Evolutionary conservation across 2,888 invertebrate genomes (phyloP), one percentile per base, ranked within the genome.

Genomic region (Apeira syringaria): DNA sequence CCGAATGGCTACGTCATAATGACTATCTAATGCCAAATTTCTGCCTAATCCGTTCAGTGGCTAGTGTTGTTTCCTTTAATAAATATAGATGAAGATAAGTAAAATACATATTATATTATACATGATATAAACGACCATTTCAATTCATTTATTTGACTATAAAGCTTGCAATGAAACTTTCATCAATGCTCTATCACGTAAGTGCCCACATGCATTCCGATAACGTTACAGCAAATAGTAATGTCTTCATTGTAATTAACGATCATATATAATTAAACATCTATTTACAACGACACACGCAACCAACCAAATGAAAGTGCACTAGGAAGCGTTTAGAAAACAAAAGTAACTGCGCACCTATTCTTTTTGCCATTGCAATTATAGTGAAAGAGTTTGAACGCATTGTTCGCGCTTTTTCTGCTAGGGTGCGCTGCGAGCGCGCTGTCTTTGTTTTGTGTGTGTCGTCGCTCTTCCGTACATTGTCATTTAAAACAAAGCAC

Each of bases 401-500:
- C 75, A 80, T 82, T 80, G 79, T 80, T 67, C 45, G 33, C 43
- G 49, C 65, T 77, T 80, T 81, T 83, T 77, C 57, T 53, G 50
- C 47, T 11, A 18, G 27, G 2, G 54, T 51, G 61, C 59, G 63
- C 60, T 15, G 67, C 54, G 54, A 5, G 7, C 28, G 12, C 13
- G 58, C 60, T 55, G 59, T 58, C 62, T 64, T 64, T 66, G 72
- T 62, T 62, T 60, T 50, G 47, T 43, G 55, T n/a, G n/a, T n/a
- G n/a, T n/a, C n/a, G n/a, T n/a, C 53, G 54, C 56, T 68, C 77
- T 87, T 85, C 86, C 86, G 84, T 68, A 72, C 78, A 84, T 85
- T 87, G 71, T 71, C 44, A 68, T 61, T 60, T 58, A 51, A 55
- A 64, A 51, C 56, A 53, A 55, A 52, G 52, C 45, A 38, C 50